phyloP scores from a whole-genome alignment of 2,797 vertebrate species.

The Pitangus sulphuratus region DNA sequence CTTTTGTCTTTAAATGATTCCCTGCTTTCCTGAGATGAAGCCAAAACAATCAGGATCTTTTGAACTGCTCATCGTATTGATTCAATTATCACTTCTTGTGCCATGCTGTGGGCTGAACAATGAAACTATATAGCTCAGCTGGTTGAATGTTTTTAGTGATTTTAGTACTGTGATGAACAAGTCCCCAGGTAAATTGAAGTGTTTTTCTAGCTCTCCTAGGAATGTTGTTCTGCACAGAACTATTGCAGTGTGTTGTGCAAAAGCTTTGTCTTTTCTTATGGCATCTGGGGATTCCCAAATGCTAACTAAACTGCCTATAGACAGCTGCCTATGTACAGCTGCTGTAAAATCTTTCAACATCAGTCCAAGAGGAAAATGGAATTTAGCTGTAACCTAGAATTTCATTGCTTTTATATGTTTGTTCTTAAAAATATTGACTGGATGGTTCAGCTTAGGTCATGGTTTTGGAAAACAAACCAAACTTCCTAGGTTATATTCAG shows the following conservation, averaged over 20 bases:
- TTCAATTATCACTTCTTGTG: background rate
- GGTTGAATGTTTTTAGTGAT: background rate
- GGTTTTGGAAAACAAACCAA: background rate
- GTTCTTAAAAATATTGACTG: background rate
- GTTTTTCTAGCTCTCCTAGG: background rate
- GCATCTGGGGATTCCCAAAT: slow-evolving; percentile 20
- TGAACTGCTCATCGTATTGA: background rate
- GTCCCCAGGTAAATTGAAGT: background rate
- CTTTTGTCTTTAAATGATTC: background rate
- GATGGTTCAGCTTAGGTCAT: background rate
- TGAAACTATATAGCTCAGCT: background rate
- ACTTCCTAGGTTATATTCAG: background rate
- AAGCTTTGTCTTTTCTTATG: background rate
- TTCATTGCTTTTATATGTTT: background rate
- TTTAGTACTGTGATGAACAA: background rate
- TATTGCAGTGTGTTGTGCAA: background rate
- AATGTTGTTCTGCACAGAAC: background rate
- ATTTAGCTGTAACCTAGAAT: background rate
- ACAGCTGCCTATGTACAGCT: background rate
- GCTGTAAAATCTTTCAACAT: background rate
- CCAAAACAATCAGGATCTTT: background rate
- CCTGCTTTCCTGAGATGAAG: background rate
- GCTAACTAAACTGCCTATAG: background rate
- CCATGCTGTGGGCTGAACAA: background rate
- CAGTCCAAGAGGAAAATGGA: background rate